Conservation (phyloP, 2,888 invertebrate genomes). For the Oscheius sp. region DNA sequence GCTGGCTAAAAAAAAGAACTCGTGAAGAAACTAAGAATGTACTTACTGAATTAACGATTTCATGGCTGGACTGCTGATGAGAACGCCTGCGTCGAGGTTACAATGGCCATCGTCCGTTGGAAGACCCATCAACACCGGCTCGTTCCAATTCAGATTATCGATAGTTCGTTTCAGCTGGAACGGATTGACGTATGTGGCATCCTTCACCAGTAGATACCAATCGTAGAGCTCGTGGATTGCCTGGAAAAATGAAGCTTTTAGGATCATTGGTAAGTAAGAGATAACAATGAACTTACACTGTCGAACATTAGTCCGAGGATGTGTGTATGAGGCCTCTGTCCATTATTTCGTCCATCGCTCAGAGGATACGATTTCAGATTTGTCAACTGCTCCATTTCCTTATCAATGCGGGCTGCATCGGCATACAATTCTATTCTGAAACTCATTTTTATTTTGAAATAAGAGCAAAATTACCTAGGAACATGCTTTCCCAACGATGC, state of each 20-base stretch:
- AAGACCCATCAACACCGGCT: slow-evolving; percentile 55
- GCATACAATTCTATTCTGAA: slow-evolving; percentile 58
- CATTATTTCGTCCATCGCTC: slow-evolving; percentile 40
- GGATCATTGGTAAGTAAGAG: no score
- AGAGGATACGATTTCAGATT: slow-evolving; percentile 62
- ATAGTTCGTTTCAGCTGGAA: slow-evolving; percentile 82
- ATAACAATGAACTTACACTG: slow-evolving; percentile 42
- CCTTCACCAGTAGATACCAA: slow-evolving; percentile 89
- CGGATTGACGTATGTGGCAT: slow-evolving; percentile 87
- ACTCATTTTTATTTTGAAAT: background rate
- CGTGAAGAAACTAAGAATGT: background rate
- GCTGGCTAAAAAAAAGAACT: slow-evolving; percentile 54
- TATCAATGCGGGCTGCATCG: slow-evolving; percentile 63
- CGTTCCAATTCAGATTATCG: slow-evolving; percentile 65
- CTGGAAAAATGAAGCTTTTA: slow-evolving; percentile 49
- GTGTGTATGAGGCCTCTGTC: slow-evolving; percentile 56
- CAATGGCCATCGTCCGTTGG: slow-evolving; percentile 71
- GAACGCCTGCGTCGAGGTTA: slow-evolving; percentile 84
- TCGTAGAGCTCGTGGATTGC: slow-evolving; percentile 82
- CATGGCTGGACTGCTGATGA: slow-evolving; percentile 88
- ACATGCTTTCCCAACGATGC: slow-evolving; percentile 85
- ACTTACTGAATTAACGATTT: slow-evolving; percentile 79
- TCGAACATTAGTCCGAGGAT: slow-evolving; percentile 52
- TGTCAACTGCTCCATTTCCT: slow-evolving; percentile 57
- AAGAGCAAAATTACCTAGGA: slow-evolving; percentile 12